Evolutionary conservation across 2,113 vertebrate genomes (phyloP), one percentile per base, ranked within the genome.

Genomic region (Actenoides lindsayi): DNA sequence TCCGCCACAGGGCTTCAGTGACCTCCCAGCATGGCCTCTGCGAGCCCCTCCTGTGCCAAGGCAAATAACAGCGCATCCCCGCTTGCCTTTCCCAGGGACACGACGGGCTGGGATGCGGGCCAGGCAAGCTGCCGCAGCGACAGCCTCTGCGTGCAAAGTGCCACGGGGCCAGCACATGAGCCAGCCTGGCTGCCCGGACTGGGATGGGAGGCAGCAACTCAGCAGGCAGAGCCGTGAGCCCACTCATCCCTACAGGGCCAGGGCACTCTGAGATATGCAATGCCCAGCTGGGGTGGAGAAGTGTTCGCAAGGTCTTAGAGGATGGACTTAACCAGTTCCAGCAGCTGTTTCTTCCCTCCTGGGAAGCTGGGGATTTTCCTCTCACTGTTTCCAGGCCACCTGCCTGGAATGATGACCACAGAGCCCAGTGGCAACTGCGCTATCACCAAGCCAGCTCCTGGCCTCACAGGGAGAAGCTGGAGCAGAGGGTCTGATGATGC

Each of bases 71-170:
- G 67, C 21, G 6, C 1, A 11, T 69, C 62, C 62, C 54, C 1
- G 1, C 63, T 88, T 69, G 91, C 79, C 83, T 89, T 91, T 90
- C 48, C 85, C 73, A 65, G 90, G 65, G 78, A 81, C 54, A 46
- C 0, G 0, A 39, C 2, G 37, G 86, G 56, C 68, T 0, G 19
- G 83, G 88, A 78, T 10, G 3, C 0, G 1, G 90, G 94, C 59
- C 91, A 93, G 54, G 59, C 41, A 13, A 92, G 70, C 93, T 92
- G 93, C 94, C 5, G 88, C 74, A 86, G 85, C 0, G 1, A 70
- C 0, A 0, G 89, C 44, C 68, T 76, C 81, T 94, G 89, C 2
- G 8, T 90, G 84, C 59, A 56, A n/a, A 86, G 53, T 62, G 46
- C 69, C 73, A 86, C 7, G 1, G 64, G 62, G 18, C 62, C 92